Conservation (phyloP, 2,888 invertebrate species). For the Euplagia quadripunctaria region DNA sequence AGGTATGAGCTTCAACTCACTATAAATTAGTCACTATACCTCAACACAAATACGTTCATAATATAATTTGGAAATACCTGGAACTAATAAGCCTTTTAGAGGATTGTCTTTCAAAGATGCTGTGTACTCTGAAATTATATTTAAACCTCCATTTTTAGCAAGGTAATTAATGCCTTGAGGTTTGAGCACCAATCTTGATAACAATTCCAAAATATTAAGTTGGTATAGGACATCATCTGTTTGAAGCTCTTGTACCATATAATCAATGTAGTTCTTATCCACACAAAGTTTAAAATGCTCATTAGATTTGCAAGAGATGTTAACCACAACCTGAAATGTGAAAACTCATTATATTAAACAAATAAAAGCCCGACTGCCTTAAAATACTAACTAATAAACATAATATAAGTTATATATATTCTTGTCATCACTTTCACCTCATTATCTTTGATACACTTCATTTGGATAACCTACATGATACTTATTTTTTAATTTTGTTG, state of each 20-base stretch:
- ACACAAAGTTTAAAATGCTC: conserved; percentile 87
- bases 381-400: too few relatives aligned
- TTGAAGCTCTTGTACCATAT: conserved; percentile 89
- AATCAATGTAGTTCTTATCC: conserved; percentile 89
- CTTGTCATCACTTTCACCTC: too few relatives aligned
- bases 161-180: conserved; percentile 92
- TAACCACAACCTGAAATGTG: conserved; percentile 87
- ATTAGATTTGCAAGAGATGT: conserved; percentile 88
- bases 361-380: too few relatives aligned
- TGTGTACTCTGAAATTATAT: conserved; percentile 89
- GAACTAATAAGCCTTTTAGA: conserved; percentile 89
- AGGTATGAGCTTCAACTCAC: too few relatives aligned
- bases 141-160: conserved; percentile 89
- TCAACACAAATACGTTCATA: too few relatives aligned
- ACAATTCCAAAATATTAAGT: conserved; percentile 93
- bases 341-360: neutral
- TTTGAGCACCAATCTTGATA: conserved; percentile 90
- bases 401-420: too few relatives aligned
- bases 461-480: too few relatives aligned
- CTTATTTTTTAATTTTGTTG: too few relatives aligned
- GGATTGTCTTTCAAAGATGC: conserved; percentile 88
- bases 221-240: conserved; percentile 92
- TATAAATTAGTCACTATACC: too few relatives aligned
- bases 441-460: too few relatives aligned
- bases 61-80: conserved; percentile 82